phyloP scores from a whole-genome alignment of 2,113 vertebrate species.

The Pituophis catenifer region DNA sequence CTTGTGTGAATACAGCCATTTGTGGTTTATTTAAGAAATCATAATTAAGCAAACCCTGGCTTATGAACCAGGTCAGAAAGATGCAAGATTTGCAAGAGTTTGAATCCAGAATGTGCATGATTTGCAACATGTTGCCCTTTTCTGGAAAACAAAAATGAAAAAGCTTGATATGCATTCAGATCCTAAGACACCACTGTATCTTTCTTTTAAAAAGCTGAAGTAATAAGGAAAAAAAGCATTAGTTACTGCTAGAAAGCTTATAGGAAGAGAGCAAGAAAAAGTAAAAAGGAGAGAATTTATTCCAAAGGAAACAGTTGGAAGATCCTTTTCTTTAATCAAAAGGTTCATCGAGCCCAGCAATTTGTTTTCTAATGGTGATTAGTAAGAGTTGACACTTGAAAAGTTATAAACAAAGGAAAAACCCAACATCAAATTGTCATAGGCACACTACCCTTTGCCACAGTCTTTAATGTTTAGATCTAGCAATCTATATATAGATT shows the following conservation, averaged over 20 bases:
- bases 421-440: not conserved
- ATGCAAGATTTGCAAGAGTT: not conserved
- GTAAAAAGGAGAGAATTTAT: not conserved
- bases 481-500: not conserved
- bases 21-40: not conserved
- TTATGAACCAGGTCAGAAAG: not conserved
- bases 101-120: not conserved
- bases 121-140: not conserved
- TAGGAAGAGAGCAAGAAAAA: not conserved
- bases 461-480: not conserved
- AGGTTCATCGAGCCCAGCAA: not conserved
- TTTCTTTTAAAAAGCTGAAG: not conserved
- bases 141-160: not conserved
- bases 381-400: not conserved
- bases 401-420: not conserved
- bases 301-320: not conserved
- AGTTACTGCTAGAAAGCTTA: not conserved
- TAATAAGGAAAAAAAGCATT: not conserved
- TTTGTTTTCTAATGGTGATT: not conserved
- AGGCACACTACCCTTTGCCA: not conserved
- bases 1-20: not conserved
- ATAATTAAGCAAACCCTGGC: not conserved
- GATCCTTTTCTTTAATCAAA: not conserved
- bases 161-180: not conserved
- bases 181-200: not conserved